Conservation (phyloP, 2,888 invertebrate genomes). For the Phyto melanocephala region DNA sequence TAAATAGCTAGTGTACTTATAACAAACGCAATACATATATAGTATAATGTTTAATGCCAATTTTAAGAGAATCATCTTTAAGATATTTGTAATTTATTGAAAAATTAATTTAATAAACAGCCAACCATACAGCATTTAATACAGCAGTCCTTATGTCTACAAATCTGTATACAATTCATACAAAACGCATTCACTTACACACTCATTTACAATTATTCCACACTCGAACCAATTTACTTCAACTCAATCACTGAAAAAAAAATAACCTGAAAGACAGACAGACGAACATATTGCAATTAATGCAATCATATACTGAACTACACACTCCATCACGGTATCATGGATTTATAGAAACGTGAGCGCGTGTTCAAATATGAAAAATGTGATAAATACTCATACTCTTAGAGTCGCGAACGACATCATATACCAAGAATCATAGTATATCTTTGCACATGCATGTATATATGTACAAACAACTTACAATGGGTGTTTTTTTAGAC, state of each 20-base stretch:
- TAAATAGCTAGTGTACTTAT: too few species aligned
- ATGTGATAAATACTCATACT: conserved; percentile 58
- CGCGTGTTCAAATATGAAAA: conserved; percentile 61
- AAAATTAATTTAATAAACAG: neutral
- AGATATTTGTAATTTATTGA: too few species aligned
- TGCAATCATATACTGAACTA: conserved; percentile 54
- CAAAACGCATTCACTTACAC: conserved; percentile 28
- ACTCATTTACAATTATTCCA: neutral
- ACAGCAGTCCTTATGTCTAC: neutral
- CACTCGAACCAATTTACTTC: too few species aligned
- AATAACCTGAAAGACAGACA: neutral
- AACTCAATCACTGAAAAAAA: neutral
- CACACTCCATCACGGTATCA: conserved; percentile 60
- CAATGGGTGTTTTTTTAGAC: too few species aligned
- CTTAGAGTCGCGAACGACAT: neutral
- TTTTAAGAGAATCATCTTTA: too few species aligned
- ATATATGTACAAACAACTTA: too few species aligned
- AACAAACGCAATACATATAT: too few species aligned
- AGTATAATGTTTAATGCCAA: too few species aligned
- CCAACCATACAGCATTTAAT: neutral
- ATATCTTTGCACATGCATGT: neutral
- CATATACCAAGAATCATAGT: conserved; percentile 23
- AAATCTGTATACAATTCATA: neutral
- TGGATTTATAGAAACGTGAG: conserved; percentile 64
- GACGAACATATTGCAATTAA: conserved; percentile 55